Conservation (phyloP, 2,888 invertebrate species). For the Phalangium opilio region DNA sequence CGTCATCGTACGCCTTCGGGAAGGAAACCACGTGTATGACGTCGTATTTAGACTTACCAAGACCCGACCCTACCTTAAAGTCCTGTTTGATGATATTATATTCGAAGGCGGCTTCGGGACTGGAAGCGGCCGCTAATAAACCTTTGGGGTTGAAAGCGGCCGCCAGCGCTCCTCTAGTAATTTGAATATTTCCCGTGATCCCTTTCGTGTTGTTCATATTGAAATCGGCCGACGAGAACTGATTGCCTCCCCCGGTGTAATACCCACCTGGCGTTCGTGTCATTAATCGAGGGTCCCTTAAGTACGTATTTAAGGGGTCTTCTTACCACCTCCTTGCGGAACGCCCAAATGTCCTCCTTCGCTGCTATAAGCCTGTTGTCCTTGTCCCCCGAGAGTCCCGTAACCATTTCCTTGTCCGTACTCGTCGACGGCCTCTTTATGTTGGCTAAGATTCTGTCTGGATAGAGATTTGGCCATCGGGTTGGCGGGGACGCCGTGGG, state of each 20-base stretch:
- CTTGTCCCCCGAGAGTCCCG: background rate
- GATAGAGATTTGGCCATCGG: constrained; percentile 37
- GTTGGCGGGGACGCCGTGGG: constrained; percentile 87
- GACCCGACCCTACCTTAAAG: constrained; percentile 9
- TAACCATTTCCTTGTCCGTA: constrained; percentile 2
- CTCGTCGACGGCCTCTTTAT: constrained; percentile 1
- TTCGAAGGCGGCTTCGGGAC: constrained; percentile 12
- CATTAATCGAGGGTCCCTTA: too few relatives aligned
- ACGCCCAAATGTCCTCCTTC: constrained; percentile 13
- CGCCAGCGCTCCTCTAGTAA: constrained; percentile 14
- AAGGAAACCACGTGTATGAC: background rate
- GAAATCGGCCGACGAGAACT: constrained; percentile 5
- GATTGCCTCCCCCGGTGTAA: background rate
- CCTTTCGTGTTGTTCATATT: constrained; percentile 14
- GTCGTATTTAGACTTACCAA: background rate
- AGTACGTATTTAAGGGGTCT: background rate
- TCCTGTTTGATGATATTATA: constrained; percentile 14
- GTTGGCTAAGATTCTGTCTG: constrained; percentile 17
- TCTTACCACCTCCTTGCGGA: constrained; percentile 10
- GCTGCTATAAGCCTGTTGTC: background rate
- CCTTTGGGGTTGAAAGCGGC: constrained; percentile 18
- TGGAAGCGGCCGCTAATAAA: constrained; percentile 14
- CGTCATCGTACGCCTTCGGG: constrained; percentile 13
- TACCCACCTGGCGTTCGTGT: background rate
- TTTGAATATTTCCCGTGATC: constrained; percentile 1